Percentiles rank a stretch among this genome's conserved stretches.
phyloP scores from a whole-genome alignment of 2,888 invertebrate genomes.

The Meiosimyza platycephala region DNA sequence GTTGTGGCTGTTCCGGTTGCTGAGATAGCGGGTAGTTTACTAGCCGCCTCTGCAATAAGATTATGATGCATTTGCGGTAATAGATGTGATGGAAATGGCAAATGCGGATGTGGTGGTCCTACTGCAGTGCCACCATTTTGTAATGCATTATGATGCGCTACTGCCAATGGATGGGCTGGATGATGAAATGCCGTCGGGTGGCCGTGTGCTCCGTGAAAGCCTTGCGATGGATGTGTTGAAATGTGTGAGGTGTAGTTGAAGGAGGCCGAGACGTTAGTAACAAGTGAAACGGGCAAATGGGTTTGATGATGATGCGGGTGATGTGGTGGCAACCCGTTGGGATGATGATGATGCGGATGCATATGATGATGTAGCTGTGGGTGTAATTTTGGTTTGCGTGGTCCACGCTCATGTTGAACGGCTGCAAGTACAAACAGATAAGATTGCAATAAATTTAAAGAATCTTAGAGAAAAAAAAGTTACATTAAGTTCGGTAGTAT shows the following conservation, averaged over 20 bases:
- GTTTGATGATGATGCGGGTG: slow-evolving; percentile 60
- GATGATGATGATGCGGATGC: slow-evolving; percentile 58
- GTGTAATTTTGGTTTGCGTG: slow-evolving; percentile 90
- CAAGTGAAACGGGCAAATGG: slow-evolving; percentile 65
- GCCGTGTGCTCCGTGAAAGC: slow-evolving; percentile 54
- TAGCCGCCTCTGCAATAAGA: slow-evolving; percentile 63
- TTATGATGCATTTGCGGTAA: slow-evolving; percentile 62
- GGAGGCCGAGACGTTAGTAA: slow-evolving; percentile 67
- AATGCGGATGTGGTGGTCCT: slow-evolving; percentile 52
- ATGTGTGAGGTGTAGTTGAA: slow-evolving; percentile 67
- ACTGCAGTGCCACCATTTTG: slow-evolving; percentile 47
- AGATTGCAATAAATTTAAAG: too few species aligned
- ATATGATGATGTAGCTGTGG: slow-evolving; percentile 66
- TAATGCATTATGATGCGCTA: slow-evolving; percentile 42
- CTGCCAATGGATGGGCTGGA: slow-evolving; percentile 53
- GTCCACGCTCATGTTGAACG: slow-evolving; percentile 96
- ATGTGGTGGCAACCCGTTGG: slow-evolving; percentile 46
- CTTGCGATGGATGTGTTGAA: slow-evolving; percentile 58
- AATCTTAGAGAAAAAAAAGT: too few species aligned
- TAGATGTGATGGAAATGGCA: slow-evolving; percentile 61
- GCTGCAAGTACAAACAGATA: slow-evolving; percentile 72
- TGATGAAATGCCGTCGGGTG: slow-evolving; percentile 54
- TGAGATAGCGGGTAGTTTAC: slow-evolving; percentile 59
- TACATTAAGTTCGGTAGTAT: too few species aligned
- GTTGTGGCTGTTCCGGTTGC: neutral